Evolutionary conservation across 2,797 vertebrate genomes (phyloP), one percentile per base, ranked within the genome.

Genomic region (Eulemur albifrons): DNA sequence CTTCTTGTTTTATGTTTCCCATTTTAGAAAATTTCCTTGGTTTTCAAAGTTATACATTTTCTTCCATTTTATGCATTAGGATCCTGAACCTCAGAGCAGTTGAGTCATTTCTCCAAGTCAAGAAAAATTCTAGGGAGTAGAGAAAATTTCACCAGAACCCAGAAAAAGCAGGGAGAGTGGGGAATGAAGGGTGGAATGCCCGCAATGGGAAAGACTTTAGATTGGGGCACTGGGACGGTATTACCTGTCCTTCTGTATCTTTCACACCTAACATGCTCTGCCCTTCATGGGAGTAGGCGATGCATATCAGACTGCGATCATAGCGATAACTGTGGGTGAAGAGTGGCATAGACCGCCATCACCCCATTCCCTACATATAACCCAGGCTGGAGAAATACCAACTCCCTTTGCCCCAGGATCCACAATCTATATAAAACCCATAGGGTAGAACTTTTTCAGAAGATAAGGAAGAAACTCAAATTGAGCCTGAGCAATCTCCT

Each of bases 91-190:
- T 89, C 45, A 63, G 21, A 63, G 43, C 23, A 57, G 30, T 40
- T 67, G 80, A 61, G 20, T 93, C 59, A 87, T 86, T 92, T 95
- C 63, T 92, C 40, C 25, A 77, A 77, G 69, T 20, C 75, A 61
- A 76, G 7, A 72, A 88, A 83, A 93, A 25, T 17, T 93, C 50
- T 73, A 52, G 38, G 35, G 52, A 67, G 6, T 65, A 87, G 27
- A 92, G 80, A 82, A 75, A 86, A 69, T 54, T 59, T 61, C 25
- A 30, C 12, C 18, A 89, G 61, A 81, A 95, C 2, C 5, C 9
- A 85, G 52, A 69, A 89, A 87, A 86, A 10, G 23, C 27, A 89
- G n/a, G 30, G 32, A 63, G 23, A 48, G 9, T 17, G 25, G 18
- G 18, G 32, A 81, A 80, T 52, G 23, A 80, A 89, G 50, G 21